Evolutionary conservation across 2,888 invertebrate genomes (phyloP), one percentile per base, ranked within the genome.

Genomic region (Melolontha melolontha): DNA sequence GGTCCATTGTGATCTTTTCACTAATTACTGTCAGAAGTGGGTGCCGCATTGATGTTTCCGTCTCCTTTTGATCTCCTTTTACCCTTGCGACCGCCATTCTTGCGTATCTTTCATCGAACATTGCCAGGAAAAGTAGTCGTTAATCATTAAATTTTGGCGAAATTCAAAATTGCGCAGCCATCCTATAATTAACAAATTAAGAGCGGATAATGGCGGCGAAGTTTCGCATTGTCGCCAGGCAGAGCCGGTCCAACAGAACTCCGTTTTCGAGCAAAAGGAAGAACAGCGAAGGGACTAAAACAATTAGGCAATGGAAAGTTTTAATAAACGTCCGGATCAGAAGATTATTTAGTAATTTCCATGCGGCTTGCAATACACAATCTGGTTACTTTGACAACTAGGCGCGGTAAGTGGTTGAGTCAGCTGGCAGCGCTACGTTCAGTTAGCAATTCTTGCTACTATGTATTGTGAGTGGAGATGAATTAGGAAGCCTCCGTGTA

Each of bases 91-190:
- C 16, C 59, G 34, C 34, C 34, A 34, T 34, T 34, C 34, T 34
- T 34, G 34, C 34, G 44, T 44, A 44, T 59, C 59, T 44, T 47
- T 59, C 29, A 59, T 44, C 44, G 29, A 42, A 42, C 42, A 17
- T 44, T 22, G 44, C 59, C 44, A 42, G 44, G 59, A 27, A 59
- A 59, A 59, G 59, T 59, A 59, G 42, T 51, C 64, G 64, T 64
- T 64, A 64, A 64, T 64, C 64, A 64, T 64, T 64, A 64, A 50
- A 54, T 64, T 64, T 52, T 44, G 64, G 44, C 64, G 64, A 41
- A 51, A 41, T 51, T 50, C 64, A 40, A 64, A 51, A 64, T 51
- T 51, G 34, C 52, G 52, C 52, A 14, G 52, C 64, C 64, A 22
- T 39, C 42, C 42, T 54, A 51, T 64, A 64, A 64, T 64, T 64